These are phyloP conservation scores for Julus scandinavius DNA, from an alignment of 2,888 invertebrate genomes.

Conservation along the genomic window DNA sequence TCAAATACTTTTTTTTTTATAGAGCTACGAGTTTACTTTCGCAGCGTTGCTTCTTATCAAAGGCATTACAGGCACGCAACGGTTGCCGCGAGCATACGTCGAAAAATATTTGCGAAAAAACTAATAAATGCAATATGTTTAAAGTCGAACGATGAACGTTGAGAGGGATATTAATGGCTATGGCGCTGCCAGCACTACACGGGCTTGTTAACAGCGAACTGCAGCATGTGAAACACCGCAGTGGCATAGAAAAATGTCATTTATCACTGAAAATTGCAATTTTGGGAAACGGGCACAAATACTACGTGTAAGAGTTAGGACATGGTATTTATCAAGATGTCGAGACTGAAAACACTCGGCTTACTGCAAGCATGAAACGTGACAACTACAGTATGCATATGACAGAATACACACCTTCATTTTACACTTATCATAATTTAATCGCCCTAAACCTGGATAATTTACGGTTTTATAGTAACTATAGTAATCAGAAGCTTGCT, in stretches of 20 bases:
- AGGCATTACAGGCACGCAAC: constrained; percentile 16
- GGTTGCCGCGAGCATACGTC: constrained; percentile 2
- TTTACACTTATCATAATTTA: too few species aligned
- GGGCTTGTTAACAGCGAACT: constrained; percentile 7
- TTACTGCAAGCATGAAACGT: not conserved
- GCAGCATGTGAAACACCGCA: constrained; percentile 8
- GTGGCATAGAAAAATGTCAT: not conserved
- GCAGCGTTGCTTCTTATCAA: not conserved
- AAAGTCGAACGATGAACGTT: constrained; percentile 17
- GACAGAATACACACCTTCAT: too few species aligned
- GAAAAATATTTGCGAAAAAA: constrained; percentile 33
- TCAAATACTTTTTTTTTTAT: not conserved
- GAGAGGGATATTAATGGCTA: constrained; percentile 26
- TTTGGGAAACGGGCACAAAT: not conserved
- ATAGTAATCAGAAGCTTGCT: too few species aligned
- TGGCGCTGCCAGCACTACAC: not conserved
- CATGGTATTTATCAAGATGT: not conserved
- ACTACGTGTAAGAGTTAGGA: not conserved
- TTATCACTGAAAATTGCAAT: constrained; percentile 28
- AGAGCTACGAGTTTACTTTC: not conserved
- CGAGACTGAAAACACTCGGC: not conserved
- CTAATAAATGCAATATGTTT: constrained; percentile 42
- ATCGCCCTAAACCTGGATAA: too few species aligned
- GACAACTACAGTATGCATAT: not conserved
- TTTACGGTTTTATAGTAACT: too few species aligned